Evolutionary conservation across 2,797 vertebrate species (phyloP), one percentile per base, ranked within the genome.

Genomic region (Mus spretus): DNA sequence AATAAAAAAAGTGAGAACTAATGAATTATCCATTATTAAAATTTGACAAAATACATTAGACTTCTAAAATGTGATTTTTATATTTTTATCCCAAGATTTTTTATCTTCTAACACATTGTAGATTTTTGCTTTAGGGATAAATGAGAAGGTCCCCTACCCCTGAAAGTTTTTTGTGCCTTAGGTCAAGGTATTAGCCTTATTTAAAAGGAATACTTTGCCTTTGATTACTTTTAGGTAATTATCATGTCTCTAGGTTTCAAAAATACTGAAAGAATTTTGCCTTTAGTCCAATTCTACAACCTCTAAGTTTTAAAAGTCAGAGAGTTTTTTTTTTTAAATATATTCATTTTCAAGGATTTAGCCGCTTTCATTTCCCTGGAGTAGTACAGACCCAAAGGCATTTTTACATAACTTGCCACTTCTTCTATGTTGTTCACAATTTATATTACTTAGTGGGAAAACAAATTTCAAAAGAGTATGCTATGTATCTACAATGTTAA

Each of bases 381-480:
- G 31, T 75, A 91, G 63, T 28, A 40, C 8, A 1, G 10, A 90
- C 44, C 22, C n/a, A 83, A 28, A 91, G 77, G 65, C 90, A 97
- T 65, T 34, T 93, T 97, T n/a, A 79, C 19, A 55, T 20, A 90
- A 74, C 93, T 92, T 97, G 72, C 26, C 61, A 37, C 79, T 63
- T 85, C n/a, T 70, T 92, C 26, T 96, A 5, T 96, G 96, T 94
- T 50, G 67, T 67, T 91, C 84, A 61, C 1, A 97, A 93, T 97
- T 97, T 96, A 19, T 97, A 96, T 95, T 97, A 2, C 59, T 28
- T 75, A 82, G 31, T 53, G 83, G 34, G 79, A 6, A 40, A 93
- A 67, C 96, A 22, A 88, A 88, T 93, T 94, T 96, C 90, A 96
- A 84, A 61, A 57, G 88, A 37, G 7, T 24, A 31, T 95, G 37